Evolutionary conservation across 2,113 vertebrate genomes (phyloP).

Genomic region (Brachionichthys hirsutus): DNA sequence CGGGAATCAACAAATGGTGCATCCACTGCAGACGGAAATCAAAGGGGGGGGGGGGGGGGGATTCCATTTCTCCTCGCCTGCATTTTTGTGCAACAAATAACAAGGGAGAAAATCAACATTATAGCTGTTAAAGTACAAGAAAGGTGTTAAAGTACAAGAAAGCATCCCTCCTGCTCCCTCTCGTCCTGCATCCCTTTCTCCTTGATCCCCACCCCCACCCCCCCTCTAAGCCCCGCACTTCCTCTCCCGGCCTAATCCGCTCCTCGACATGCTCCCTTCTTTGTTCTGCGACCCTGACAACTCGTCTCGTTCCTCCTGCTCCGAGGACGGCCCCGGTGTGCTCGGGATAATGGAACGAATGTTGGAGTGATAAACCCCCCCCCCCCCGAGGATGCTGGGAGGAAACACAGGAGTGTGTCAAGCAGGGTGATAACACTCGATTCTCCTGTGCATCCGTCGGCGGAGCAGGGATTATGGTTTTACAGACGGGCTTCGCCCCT

Average conservation of each 20-base stretch:
- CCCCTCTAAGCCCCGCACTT: slow-evolving; percentile 38
- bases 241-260: slow-evolving; percentile 61
- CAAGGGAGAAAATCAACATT: slow-evolving; percentile 23
- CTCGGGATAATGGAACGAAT: slow-evolving; percentile 70
- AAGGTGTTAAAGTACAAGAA: slow-evolving; percentile 8
- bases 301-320: slow-evolving; percentile 62
- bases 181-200: slow-evolving; percentile 29
- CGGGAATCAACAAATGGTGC: slow-evolving; percentile 17
- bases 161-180: slow-evolving; percentile 33
- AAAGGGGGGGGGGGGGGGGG: slow-evolving; percentile 16
- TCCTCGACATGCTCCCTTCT: slow-evolving; percentile 66
- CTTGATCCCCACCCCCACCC: slow-evolving; percentile 27
- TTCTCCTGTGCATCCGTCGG: slow-evolving; percentile 50
- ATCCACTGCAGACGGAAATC: slow-evolving; percentile 7
- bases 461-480: slow-evolving; percentile 65
- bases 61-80: slow-evolving; percentile 3
- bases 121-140: slow-evolving; percentile 7
- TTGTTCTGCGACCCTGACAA: slow-evolving; percentile 72
- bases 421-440: slow-evolving; percentile 67
- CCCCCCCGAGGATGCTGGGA: slow-evolving; percentile 61
- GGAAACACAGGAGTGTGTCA: slow-evolving; percentile 72
- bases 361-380: slow-evolving; percentile 64
- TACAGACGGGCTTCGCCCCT: slow-evolving; percentile 56
- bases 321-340: slow-evolving; percentile 58
- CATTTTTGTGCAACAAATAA: slow-evolving; percentile 9